Conservation (phyloP, 2,888 invertebrate species). For the Parnassius glacialis region DNA sequence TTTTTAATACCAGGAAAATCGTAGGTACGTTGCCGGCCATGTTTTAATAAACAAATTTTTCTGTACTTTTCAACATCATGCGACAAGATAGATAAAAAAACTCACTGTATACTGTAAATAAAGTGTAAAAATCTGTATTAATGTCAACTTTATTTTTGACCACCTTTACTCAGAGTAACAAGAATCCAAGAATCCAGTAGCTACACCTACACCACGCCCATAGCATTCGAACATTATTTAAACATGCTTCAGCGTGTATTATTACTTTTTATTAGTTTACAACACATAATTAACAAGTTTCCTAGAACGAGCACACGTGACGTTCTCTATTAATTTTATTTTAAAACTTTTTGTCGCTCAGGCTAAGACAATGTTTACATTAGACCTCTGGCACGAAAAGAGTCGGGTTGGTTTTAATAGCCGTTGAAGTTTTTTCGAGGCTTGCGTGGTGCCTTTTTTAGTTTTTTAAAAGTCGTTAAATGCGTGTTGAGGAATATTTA, state of each 20-base stretch:
- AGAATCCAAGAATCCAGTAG: constrained; percentile 1
- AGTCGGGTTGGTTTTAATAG: constrained; percentile 50
- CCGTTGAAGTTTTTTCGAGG: constrained; percentile 48
- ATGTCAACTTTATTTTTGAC: background rate
- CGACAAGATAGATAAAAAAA: no score
- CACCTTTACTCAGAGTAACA: constrained; percentile 1
- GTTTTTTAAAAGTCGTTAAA: constrained; percentile 35
- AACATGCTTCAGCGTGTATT: constrained; percentile 33
- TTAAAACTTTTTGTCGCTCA: constrained; percentile 56
- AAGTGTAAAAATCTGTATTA: background rate
- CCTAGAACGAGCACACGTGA: constrained; percentile 63
- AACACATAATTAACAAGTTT: constrained; percentile 68
- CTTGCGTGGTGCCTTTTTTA: constrained; percentile 33
- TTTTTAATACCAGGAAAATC: no score
- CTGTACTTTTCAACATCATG: no score
- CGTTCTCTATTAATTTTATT: constrained; percentile 51
- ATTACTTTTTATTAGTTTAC: constrained; percentile 70
- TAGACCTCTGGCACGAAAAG: constrained; percentile 36
- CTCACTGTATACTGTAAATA: no score
- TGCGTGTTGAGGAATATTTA: constrained; percentile 35
- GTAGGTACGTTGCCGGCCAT: no score
- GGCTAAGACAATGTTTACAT: constrained; percentile 37
- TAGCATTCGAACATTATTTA: constrained; percentile 26
- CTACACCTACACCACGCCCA: constrained; percentile 8
- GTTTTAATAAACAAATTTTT: no score